Evolutionary conservation across 1,140 invertebrate species (phyloP).

Genomic region (Drosophila pseudoananassae): DNA sequence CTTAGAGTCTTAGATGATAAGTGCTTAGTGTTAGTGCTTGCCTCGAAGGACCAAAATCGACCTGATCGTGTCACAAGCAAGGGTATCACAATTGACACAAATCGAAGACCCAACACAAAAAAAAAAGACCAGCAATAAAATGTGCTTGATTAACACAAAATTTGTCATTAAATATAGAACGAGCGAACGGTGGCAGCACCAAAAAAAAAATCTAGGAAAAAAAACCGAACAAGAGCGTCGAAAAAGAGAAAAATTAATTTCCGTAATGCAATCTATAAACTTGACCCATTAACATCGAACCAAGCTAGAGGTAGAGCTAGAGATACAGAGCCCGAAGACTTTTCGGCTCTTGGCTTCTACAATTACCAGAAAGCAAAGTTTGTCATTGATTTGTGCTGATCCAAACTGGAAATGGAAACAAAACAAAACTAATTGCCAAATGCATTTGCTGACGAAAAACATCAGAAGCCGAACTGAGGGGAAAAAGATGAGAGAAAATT

Average conservation of each 20-base stretch:
- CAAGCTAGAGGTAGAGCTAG: neutral
- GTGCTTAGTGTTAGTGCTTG: too few relatives aligned
- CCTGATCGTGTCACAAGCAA: too few relatives aligned
- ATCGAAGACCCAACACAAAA: conserved; percentile 33
- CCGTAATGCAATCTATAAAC: conserved; percentile 79
- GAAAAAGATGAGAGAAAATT: conserved; percentile 37
- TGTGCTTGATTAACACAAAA: conserved; percentile 45
- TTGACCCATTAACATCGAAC: conserved; percentile 74
- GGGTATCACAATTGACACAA: conserved; percentile 36
- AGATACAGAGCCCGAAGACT: neutral
- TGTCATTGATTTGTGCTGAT: conserved; percentile 71
- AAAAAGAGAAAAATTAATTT: conserved; percentile 35
- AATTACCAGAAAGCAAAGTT: conserved; percentile 15
- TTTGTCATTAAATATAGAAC: conserved; percentile 37
- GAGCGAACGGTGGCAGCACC: neutral
- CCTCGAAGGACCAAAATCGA: too few relatives aligned
- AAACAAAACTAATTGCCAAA: conserved; percentile 49
- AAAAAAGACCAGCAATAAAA: conserved; percentile 28
- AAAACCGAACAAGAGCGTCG: conserved; percentile 11
- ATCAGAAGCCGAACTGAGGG: neutral
- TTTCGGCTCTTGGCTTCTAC: conserved; percentile 22
- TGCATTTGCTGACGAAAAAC: conserved; percentile 41
- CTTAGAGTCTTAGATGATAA: too few relatives aligned
- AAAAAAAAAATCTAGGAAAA: conserved; percentile 1
- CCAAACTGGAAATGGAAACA: conserved; percentile 25